Evolutionary conservation across 2,797 vertebrate genomes (phyloP).

Genomic region (Clarias laeviceps): DNA sequence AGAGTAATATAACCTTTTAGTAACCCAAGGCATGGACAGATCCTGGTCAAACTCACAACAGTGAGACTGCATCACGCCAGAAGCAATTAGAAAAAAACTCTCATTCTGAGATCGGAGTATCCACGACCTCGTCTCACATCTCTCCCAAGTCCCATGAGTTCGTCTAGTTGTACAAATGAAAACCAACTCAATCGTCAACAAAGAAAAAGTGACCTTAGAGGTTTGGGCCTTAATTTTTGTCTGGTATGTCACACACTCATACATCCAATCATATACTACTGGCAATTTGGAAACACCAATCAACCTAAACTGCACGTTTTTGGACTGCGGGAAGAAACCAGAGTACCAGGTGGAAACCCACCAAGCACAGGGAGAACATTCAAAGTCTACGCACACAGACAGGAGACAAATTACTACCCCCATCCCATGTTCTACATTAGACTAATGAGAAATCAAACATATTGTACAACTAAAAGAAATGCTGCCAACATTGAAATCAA

Average conservation of each 20-base stretch:
- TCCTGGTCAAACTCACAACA: slow-evolving; percentile 29
- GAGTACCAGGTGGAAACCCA: too few relatives aligned
- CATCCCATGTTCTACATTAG: too few relatives aligned
- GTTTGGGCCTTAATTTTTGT: background rate
- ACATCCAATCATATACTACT: too few relatives aligned
- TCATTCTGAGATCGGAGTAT: slow-evolving; percentile 37
- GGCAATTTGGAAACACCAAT: too few relatives aligned
- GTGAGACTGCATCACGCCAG: background rate
- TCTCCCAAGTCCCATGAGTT: slow-evolving; percentile 32
- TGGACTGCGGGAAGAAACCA: too few relatives aligned
- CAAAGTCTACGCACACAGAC: too few relatives aligned
- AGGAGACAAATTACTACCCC: too few relatives aligned
- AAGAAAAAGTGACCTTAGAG: slow-evolving; percentile 13
- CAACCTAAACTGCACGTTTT: too few relatives aligned
- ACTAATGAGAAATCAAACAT: background rate
- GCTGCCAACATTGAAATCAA: background rate
- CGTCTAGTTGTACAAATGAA: slow-evolving; percentile 2
- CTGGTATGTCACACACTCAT: too few relatives aligned
- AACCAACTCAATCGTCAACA: background rate
- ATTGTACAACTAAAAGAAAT: background rate
- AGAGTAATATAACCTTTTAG: slow-evolving; percentile 19
- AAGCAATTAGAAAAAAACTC: background rate
- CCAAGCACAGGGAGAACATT: too few relatives aligned
- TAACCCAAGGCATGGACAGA: background rate
- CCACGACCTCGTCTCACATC: slow-evolving; percentile 26